Base-by-base conservation (phyloP, 1,140 invertebrate genomes). In the Calephelis virginiensis region DNA sequence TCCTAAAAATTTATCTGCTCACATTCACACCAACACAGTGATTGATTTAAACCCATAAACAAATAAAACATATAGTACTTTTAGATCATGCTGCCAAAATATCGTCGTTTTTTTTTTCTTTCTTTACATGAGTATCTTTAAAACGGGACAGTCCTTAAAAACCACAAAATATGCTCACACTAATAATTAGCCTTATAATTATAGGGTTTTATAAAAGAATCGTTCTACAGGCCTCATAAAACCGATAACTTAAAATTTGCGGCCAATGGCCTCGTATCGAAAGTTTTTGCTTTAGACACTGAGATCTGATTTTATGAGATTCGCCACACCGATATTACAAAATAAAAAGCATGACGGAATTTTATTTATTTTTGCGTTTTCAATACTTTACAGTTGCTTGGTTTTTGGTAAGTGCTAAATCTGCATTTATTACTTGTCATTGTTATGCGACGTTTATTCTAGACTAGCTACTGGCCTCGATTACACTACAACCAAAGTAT, bases 321-420 rank as follows among this genome's bases (percentile, higher is more conserved):
- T 59, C 53, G 53, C 14, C 12, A 59, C 53, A 59, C 53, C 12
- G 53, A 28, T 59, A 38, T 50, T 17, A n/a, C 49, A 14, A 8
- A 50, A 38, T 28, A 38, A 59, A 59, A 59, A 59, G 11, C 37
- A 59, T 59, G 53, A 59, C 53, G 28, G 37, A 59, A 59, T 37
- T 59, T 59, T 59, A 37, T 59, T 59, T 59, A 59, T 59, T 38
- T 59, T 59, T 59, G 28, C 28, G 12, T 59, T 59, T 59, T 59
- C 53, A 38, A 12, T 11, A 59, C 37, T 28, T 59, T 14, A 8
- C 17, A 37, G 11, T 43, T 43, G 40, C 40, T 43, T 43, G 28
- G 8, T 59, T 59, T 59, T 49, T 56, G 10, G 17, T 37, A 37
- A 37, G 17, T 53, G 50, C 28, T 28, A 28, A 17, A 53, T 10